These are phyloP conservation scores for Meloidogyne hapla DNA, from an alignment of 1,140 invertebrate species.

Conservation along the genomic window DNA sequence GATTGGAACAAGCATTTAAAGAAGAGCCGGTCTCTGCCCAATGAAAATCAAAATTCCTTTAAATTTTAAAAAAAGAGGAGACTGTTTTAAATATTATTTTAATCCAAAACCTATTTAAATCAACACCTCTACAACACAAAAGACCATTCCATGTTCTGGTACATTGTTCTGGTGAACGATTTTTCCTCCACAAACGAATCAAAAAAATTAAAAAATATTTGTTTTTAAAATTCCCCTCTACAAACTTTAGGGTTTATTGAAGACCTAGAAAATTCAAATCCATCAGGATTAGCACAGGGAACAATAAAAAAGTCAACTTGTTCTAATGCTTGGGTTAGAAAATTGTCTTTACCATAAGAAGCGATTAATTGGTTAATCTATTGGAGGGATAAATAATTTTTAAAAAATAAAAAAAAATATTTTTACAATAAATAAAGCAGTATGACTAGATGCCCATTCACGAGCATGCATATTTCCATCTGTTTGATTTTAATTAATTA, in stretches of 20 bases:
- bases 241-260: slow-evolving; percentile 42
- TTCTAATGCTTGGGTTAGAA: slow-evolving; percentile 62
- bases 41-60: slow-evolving; percentile 61
- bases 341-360: slow-evolving; percentile 61
- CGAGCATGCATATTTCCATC: slow-evolving; percentile 60
- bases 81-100: too few relatives aligned
- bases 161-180: slow-evolving; percentile 62
- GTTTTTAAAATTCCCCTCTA: neutral
- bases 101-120: slow-evolving; percentile 50
- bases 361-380: slow-evolving; percentile 48
- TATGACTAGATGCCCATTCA: slow-evolving; percentile 62
- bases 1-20: slow-evolving; percentile 61
- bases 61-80: neutral
- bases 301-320: slow-evolving; percentile 70
- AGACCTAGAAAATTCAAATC: slow-evolving; percentile 52
- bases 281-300: slow-evolving; percentile 71
- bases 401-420: neutral
- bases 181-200: slow-evolving; percentile 61
- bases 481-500: too few relatives aligned
- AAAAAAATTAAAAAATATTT: neutral
- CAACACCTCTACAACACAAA: slow-evolving; percentile 61
- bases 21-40: slow-evolving; percentile 59
- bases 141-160: slow-evolving; percentile 54
- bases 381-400: slow-evolving; percentile 29
- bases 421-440: slow-evolving; percentile 63